Percentiles rank a stretch among this genome's conserved stretches.
Conservation (phyloP, 1,140 invertebrate species). For the Eciton burchellii region DNA sequence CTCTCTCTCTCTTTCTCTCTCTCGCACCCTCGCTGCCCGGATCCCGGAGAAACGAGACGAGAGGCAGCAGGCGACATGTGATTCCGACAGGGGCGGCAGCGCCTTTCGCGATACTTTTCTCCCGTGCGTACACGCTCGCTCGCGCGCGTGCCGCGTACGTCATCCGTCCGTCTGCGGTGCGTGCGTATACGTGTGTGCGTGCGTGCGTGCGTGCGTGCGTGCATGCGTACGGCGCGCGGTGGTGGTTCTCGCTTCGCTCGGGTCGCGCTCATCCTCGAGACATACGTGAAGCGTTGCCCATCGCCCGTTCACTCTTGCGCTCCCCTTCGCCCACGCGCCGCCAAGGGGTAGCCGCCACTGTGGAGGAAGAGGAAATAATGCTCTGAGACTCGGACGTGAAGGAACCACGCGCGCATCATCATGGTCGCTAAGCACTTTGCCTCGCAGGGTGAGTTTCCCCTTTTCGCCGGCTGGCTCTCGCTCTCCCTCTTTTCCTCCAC, state of each 20-base stretch:
- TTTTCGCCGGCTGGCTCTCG: not conserved
- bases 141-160: not conserved
- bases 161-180: too few relatives aligned
- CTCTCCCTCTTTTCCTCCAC: not conserved
- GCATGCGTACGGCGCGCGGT: conserved; percentile 44
- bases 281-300: conserved; percentile 51
- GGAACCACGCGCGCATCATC: conserved; percentile 65
- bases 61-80: conserved; percentile 72
- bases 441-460: conserved; percentile 81
- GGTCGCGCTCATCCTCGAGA: not conserved
- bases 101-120: not conserved
- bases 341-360: conserved; percentile 28
- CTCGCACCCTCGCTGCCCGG: conserved; percentile 44
- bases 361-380: conserved; percentile 68
- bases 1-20: too few relatives aligned
- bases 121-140: not conserved
- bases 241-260: not conserved
- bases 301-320: conserved; percentile 41
- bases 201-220: conserved; percentile 47
- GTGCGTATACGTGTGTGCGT: conserved; percentile 37
- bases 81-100: conserved; percentile 70
- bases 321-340: conserved; percentile 53
- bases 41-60: conserved; percentile 17
- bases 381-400: conserved; percentile 59
- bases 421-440: conserved; percentile 82